These are phyloP conservation scores for Lynx canadensis DNA, from an alignment of 2,113 vertebrate species.

Conservation along the genomic window DNA sequence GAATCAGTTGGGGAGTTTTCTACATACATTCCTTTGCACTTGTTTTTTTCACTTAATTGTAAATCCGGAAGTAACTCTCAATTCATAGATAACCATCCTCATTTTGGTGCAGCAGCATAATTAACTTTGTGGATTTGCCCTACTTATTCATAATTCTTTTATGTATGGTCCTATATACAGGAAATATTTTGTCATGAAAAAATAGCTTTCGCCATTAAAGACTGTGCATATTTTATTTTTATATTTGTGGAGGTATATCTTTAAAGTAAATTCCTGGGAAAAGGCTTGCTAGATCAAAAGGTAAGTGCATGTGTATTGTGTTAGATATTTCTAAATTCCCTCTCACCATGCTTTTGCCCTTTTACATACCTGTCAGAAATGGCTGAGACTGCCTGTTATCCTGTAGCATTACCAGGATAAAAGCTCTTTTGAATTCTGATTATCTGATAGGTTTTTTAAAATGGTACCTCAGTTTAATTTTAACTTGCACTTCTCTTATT, in stretches of 20 bases:
- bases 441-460: background rate
- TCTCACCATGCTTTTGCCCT: background rate
- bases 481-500: background rate
- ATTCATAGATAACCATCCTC: background rate
- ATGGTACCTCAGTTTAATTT: background rate
- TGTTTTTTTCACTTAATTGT: background rate
- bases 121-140: background rate
- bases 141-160: background rate
- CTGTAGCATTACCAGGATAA: background rate
- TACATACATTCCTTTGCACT: background rate
- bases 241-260: background rate
- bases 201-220: background rate
- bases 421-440: background rate
- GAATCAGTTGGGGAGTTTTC: background rate
- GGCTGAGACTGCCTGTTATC: background rate
- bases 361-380: background rate
- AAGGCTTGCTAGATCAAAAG: background rate
- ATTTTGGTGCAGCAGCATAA: background rate
- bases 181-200: conserved; percentile 15
- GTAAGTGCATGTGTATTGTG: background rate
- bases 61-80: background rate
- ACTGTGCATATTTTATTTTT: background rate
- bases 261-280: background rate
- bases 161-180: background rate
- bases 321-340: background rate